Evolutionary conservation across 2,888 invertebrate genomes (phyloP).

Genomic region (Pemphredon lugubris): DNA sequence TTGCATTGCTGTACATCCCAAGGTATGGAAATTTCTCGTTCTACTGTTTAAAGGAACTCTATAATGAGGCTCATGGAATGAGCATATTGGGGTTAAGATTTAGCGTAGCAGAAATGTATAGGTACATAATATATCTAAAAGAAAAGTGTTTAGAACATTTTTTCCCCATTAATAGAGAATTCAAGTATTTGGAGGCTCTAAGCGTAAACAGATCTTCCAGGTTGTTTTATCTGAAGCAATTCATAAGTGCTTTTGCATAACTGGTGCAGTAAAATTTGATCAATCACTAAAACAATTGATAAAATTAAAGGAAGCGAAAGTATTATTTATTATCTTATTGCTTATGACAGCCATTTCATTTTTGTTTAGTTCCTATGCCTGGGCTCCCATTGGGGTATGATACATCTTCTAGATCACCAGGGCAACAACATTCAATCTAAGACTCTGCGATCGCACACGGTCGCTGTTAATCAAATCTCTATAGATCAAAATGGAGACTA

Average conservation of each 20-base stretch:
- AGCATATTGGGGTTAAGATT: slow-evolving; percentile 35
- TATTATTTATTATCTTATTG: neutral
- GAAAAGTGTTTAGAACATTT: no score
- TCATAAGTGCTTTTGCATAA: no score
- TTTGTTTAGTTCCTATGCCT: slow-evolving; percentile 90
- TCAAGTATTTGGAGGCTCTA: no score
- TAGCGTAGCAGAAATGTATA: no score
- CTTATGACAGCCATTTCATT: slow-evolving; percentile 32
- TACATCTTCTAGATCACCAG: slow-evolving; percentile 95
- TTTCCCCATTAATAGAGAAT: no score
- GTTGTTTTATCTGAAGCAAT: no score
- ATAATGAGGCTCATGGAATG: neutral
- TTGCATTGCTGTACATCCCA: slow-evolving; percentile 96
- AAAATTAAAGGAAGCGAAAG: no score
- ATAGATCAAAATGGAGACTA: slow-evolving; percentile 97
- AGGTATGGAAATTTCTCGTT: no score
- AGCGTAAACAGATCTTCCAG: no score
- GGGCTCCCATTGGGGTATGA: slow-evolving; percentile 95
- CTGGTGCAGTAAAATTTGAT: no score
- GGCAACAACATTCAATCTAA: slow-evolving; percentile 90
- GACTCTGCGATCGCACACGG: slow-evolving; percentile 90
- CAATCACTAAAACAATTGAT: no score
- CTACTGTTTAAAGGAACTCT: slow-evolving; percentile 7
- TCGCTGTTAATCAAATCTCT: slow-evolving; percentile 96
- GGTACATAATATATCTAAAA: no score